Conservation (phyloP, 2,113 vertebrate genomes). For the Columba livia region DNA sequence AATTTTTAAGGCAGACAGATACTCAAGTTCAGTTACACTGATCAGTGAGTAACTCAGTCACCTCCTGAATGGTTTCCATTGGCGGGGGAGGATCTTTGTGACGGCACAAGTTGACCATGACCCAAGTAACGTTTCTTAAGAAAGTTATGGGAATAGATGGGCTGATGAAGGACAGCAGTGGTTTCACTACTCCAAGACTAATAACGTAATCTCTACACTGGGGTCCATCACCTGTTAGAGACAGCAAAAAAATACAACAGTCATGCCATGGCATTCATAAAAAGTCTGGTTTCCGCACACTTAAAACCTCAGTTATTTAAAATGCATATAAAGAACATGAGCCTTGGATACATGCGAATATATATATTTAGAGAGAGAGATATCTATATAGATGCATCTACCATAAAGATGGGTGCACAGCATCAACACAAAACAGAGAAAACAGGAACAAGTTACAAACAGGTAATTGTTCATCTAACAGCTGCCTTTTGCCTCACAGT, state of each 20-base stretch:
- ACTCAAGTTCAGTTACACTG: background rate
- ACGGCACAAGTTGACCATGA: conserved; percentile 99
- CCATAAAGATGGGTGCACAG: background rate
- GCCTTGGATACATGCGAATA: background rate
- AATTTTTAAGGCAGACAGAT: background rate
- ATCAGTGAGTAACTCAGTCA: conserved; percentile 47
- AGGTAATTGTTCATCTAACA: background rate
- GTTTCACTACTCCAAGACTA: conserved; percentile 95
- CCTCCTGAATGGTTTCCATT: conserved; percentile 99
- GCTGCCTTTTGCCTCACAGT: background rate
- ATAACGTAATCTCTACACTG: conserved; percentile 99
- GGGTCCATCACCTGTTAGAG: conserved; percentile 90
- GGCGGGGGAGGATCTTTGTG: conserved; percentile 98
- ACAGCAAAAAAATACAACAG: background rate
- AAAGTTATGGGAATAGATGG: conserved; percentile 99
- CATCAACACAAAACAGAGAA: accelerated
- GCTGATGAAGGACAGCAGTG: conserved; percentile 97
- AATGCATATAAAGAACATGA: background rate
- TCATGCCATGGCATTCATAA: background rate
- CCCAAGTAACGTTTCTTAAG: conserved; percentile 98
- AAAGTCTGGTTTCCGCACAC: background rate
- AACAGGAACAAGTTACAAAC: background rate
- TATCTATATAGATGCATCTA: background rate
- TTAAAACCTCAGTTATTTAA: background rate
- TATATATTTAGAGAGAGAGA: background rate